Base-by-base conservation (phyloP, 2,888 invertebrate species). In the Atrina japonica region DNA sequence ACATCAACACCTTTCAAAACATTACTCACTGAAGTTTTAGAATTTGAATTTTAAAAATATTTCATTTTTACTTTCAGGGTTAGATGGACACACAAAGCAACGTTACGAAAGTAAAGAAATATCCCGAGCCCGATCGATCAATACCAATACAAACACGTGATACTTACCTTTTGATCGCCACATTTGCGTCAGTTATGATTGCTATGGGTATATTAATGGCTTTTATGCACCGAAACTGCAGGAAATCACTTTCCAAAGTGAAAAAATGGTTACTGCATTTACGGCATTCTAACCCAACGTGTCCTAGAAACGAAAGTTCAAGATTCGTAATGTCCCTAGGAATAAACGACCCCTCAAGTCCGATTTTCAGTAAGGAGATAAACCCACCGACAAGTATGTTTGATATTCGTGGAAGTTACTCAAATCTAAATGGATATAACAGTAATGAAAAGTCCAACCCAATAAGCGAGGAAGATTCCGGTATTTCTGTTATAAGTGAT, bases 211-310 rank as follows among this genome's bases (percentile, higher is more conserved):
- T 68, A 9, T 21, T 68, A 1, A 47, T 68, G 16, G 68, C 68
- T 21, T 53, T 68, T 16, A 68, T 68, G 53, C 61, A 68, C 40
- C 18, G 43, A 27, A 68, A 68, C 27, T 68, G 68, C 52, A 60
- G 68, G 2, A 18, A 63, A 23, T 61, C 61, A 3, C 21, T 68
- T n/a, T 52, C 43, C 7, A 49, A 47, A 40, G 50, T 35, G 23
- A 50, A 27, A 16, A 29, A 21, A 23, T 61, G 68, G 61, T 35
- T 68, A 14, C 53, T 68, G 16, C 61, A 61, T 61, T 27, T 61
- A 14, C 47, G 61, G 2, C 61, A 61, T 30, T 49, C 47, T 25
- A 49, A 61, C 21, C 27, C 49, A 18, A 61, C 29, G 18, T 14
- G 9, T 7, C 30, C 18, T 11, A 16, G 61, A 16, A 61, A 47